Conservation (phyloP, 1,140 invertebrate species). For the Conopomorpha cramerella region DNA sequence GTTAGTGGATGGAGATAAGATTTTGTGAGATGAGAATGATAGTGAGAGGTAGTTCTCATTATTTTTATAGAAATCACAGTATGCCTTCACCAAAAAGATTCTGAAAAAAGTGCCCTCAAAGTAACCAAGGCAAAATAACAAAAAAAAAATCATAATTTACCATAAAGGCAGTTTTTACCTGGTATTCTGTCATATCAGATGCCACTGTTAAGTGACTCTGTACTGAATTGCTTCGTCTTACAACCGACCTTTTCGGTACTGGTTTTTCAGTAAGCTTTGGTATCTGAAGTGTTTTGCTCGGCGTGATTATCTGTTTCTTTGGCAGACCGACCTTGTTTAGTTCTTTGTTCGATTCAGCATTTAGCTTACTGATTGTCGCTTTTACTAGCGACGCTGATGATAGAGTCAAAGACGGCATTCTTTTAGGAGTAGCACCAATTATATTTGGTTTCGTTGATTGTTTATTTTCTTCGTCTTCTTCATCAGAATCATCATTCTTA, state of each 20-base stretch:
- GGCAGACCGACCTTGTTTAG: slow-evolving; percentile 28
- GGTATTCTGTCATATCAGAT: slow-evolving; percentile 24
- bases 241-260: slow-evolving; percentile 39
- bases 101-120: no score
- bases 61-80: not conserved
- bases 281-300: slow-evolving; percentile 49
- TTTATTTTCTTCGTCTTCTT: slow-evolving; percentile 12
- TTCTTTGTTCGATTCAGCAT: slow-evolving; percentile 19
- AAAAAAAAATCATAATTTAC: slow-evolving; percentile 4
- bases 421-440: slow-evolving; percentile 44
- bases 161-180: slow-evolving; percentile 35
- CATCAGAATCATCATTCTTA: slow-evolving; percentile 9
- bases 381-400: slow-evolving; percentile 44
- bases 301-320: slow-evolving; percentile 31
- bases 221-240: slow-evolving; percentile 43
- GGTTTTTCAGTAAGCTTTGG: slow-evolving; percentile 47
- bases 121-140: not conserved
- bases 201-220: slow-evolving; percentile 25
- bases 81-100: no score
- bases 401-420: slow-evolving; percentile 20
- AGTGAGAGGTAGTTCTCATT: slow-evolving; percentile 10
- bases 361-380: slow-evolving; percentile 38
- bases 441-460: slow-evolving; percentile 37
- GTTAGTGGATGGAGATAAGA: no score
- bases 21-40: slow-evolving; percentile 23